Evolutionary conservation across 2,797 vertebrate species (phyloP), one percentile per base, ranked within the genome.

Genomic region (Corythornis leucogaster): DNA sequence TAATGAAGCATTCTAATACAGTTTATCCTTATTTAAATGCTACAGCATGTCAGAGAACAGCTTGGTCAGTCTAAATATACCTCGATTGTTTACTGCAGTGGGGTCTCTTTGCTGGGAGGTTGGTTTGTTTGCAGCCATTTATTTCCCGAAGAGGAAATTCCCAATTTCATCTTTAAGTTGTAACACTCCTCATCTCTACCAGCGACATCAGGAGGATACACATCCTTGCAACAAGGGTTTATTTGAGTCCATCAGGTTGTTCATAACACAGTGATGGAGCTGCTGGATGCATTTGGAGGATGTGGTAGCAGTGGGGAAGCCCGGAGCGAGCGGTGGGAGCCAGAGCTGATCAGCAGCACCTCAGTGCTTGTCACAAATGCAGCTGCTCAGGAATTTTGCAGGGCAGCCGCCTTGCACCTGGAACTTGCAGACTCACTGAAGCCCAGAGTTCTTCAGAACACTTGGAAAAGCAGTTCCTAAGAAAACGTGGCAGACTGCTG

Each of bases 351-450:
- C 67, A 80, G 63, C 75, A 40, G 4, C 14, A 57, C 57, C 70
- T 70, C 67, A 9, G 33, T 2, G 0, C 8, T 80, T 88, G 30
- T 53, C 88, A 70, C 42, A 76, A 54, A 68, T 76, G 58, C n/a
- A 91, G 81, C 61, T 84, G 57, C 45, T 94, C 78, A 53, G 73
- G 79, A 57, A 63, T 81, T 79, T 82, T 88, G 87, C 75, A 68
- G 33, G 53, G 46, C 59, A 86, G 61, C 45, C 38, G 53, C 51
- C 42, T 73, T 88, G 91, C 12, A 0, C 84, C 53, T 94, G 67
- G 75, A 94, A 88, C 50, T 82, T 82, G 75, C 68, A 86, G 92
- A 88, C 22, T 96, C 86, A 84, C 5, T 67, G 71, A 90, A 95
- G 90, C 58, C 14, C 53, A 24, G 73, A 54, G 71, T 57, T 82